Base-by-base conservation (phyloP, 1,140 invertebrate species). In the Pomacea maculata region DNA sequence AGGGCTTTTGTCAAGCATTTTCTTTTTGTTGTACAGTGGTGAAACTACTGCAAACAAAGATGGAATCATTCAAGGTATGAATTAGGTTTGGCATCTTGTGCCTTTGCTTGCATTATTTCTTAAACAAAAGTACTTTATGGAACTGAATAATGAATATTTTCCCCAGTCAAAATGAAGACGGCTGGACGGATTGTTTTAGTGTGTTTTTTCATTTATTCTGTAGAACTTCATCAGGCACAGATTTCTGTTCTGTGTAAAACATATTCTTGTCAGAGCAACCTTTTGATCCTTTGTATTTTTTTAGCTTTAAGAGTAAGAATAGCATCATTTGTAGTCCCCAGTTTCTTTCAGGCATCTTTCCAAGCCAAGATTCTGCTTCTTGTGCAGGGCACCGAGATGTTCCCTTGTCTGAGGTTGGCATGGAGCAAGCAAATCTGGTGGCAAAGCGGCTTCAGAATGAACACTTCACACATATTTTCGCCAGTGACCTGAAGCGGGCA, bases 41-140 rank as follows among this genome's bases (percentile, higher is more conserved):
- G 90, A 91, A 85, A 91, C 90, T 29, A 75, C 84, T 75, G 89
- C 88, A 54, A 91, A 91, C 83, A 90, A 87, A 83, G 87, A 89
- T 76, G 87, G 84, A 63, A 86, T 91, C 8, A 90, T 90, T 75
- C 90, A 91, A 89, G 90, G 90, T 91, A 86, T 82, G 64, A 57
- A 82, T 17, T 72, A 76, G 19, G 8, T 67, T 78, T 19, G 21
- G 9, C n/a, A 67, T 15, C 19, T 5, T 65, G 11, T 21, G 79
- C 11, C 14, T 63, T 34, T 79, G 54, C 11, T 17, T 64, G 14
- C n/a, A 14, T 25, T 9, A 45, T 45, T 10, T 67, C 17, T n/a
- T 15, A 10, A 55, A 19, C 45, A 15, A 8, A 52, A 71, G 19
- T 17, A 11, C 15, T 61, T 61, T 17, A 61, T 61, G 11, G 57